phyloP scores from a whole-genome alignment of 2,797 vertebrate species.

The Sphaeramia orbicularis region DNA sequence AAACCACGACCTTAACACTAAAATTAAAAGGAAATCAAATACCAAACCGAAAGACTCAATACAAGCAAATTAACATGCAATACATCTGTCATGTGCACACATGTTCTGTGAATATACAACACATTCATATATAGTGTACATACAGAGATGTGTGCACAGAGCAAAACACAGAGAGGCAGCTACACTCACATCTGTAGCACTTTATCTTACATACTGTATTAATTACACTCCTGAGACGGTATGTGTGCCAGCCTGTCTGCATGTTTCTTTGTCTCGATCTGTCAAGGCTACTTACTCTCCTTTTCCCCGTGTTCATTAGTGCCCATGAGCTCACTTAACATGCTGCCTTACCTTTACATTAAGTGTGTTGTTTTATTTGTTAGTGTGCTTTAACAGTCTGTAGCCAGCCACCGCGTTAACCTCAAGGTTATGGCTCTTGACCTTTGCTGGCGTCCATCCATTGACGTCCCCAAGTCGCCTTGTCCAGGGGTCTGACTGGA shows the following conservation, averaged over 20 bases:
- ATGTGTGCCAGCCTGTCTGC: conserved; percentile 53
- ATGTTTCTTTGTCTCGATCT: conserved; percentile 29
- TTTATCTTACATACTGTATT: conserved; percentile 42
- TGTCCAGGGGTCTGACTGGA: conserved; percentile 60
- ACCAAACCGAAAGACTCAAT: too few relatives aligned
- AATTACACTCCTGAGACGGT: conserved; percentile 58
- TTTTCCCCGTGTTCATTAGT: conserved; percentile 27
- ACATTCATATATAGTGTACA: not conserved
- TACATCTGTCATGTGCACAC: too few relatives aligned
- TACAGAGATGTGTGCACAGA: not conserved
- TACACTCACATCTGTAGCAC: conserved; percentile 18
- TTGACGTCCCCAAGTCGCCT: conserved; percentile 51
- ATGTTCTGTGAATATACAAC: not conserved
- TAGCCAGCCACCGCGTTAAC: conserved; percentile 26
- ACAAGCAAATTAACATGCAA: too few relatives aligned
- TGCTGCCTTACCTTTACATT: conserved; percentile 22
- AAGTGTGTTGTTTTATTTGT: conserved; percentile 30
- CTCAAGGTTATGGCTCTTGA: conserved; percentile 55
- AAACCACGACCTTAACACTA: too few relatives aligned
- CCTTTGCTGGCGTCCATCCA: conserved; percentile 66
- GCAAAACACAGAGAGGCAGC: not conserved
- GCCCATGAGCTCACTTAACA: conserved; percentile 6
- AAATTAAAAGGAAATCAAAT: too few relatives aligned
- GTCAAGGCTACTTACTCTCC: conserved; percentile 58
- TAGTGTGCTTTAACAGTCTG: not conserved